Conservation (phyloP, 2,113 vertebrate genomes). For the Muscicapa adusta region DNA sequence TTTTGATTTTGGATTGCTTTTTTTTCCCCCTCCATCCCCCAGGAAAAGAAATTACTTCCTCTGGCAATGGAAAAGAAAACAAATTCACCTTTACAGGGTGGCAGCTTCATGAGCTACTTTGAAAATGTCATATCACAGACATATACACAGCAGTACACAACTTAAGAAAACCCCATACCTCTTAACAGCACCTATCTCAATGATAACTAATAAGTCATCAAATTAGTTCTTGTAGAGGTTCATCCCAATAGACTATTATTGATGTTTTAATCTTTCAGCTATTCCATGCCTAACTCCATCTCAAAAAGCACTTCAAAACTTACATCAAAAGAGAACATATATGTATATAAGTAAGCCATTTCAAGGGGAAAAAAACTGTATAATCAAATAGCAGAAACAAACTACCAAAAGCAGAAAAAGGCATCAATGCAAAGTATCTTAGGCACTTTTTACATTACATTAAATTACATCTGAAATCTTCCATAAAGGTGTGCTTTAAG, state of each 20-base stretch:
- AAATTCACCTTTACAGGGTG: not conserved
- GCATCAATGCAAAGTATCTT: not conserved
- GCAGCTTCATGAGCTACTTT: not conserved
- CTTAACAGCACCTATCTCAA: not conserved
- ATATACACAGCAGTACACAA: not conserved
- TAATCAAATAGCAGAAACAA: not conserved
- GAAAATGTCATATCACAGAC: not conserved
- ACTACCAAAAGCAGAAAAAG: not conserved
- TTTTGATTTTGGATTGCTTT: fast-evolving
- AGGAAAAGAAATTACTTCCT: not conserved
- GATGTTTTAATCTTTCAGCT: not conserved
- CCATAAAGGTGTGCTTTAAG: not conserved
- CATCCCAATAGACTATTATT: not conserved
- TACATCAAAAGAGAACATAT: not conserved
- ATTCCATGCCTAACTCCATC: not conserved
- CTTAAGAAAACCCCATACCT: not conserved
- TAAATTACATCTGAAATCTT: slow-evolving; percentile 5
- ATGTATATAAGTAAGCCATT: not conserved
- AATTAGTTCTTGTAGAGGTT: not conserved
- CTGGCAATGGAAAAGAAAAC: not conserved
- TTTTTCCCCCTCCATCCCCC: not conserved
- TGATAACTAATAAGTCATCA: not conserved
- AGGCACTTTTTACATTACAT: not conserved
- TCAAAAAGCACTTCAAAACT: not conserved
- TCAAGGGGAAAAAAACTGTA: fast-evolving